Percentiles rank a stretch among this genome's conserved stretches.
phyloP scores from a whole-genome alignment of 1,140 invertebrate genomes.

The silkworm (Bombyx mori) region ASM3026992v2 NC_085120.1:8919501-8920000 shows the following conservation, averaged over 20 bases:
- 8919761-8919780: slow-evolving; percentile 87
- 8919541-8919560: no score
- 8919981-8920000: no score
- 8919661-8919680: not conserved
- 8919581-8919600: not conserved
- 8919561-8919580: not conserved
- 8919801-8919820: slow-evolving; percentile 70
- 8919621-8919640: not conserved
- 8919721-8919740: slow-evolving; percentile 75
- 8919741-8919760: slow-evolving; percentile 78
- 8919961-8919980: no score
- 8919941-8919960: no score
- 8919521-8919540: no score
- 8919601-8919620: no score
- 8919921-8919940: no score
- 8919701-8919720: slow-evolving; percentile 80
- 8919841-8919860: slow-evolving; percentile 74
- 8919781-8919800: slow-evolving; percentile 75
- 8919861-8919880: slow-evolving; percentile 37
- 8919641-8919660: not conserved
- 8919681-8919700: slow-evolving; percentile 74
- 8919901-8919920: no score
- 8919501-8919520: no score
- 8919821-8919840: slow-evolving; percentile 49
- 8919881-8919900: no score